phyloP scores from a whole-genome alignment of 1,140 invertebrate species.

The Druon quercuslanigerum region DNA sequence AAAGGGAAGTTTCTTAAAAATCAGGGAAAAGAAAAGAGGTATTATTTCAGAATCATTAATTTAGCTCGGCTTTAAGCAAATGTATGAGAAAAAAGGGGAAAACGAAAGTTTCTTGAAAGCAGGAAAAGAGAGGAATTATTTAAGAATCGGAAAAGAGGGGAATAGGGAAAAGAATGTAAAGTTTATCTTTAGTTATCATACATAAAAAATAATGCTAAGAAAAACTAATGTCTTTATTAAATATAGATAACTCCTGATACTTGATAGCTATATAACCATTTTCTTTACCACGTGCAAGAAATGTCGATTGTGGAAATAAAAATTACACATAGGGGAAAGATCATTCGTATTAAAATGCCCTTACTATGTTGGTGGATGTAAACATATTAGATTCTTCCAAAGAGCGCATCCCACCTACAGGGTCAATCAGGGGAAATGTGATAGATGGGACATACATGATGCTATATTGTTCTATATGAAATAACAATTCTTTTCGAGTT shows the following conservation, averaged over 20 bases:
- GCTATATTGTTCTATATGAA: neutral
- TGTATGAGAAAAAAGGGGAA: too few relatives aligned
- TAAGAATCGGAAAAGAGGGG: too few relatives aligned
- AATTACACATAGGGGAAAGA: neutral
- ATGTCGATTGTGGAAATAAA: neutral
- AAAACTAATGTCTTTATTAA: too few relatives aligned
- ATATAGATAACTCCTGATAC: neutral
- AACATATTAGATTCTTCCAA: neutral
- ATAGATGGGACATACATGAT: neutral
- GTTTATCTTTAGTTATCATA: too few relatives aligned
- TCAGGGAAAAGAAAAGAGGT: too few relatives aligned
- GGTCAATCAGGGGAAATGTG: constrained; percentile 14
- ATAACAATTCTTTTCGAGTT: neutral
- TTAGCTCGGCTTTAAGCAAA: too few relatives aligned
- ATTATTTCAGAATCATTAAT: too few relatives aligned
- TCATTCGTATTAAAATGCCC: neutral
- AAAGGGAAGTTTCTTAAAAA: too few relatives aligned
- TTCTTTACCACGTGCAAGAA: neutral
- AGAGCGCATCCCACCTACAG: neutral
- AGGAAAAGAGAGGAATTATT: too few relatives aligned
- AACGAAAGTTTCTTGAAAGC: too few relatives aligned
- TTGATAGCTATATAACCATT: neutral
- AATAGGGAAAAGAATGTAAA: too few relatives aligned
- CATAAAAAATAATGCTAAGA: too few relatives aligned
- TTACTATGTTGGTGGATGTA: neutral